phyloP scores from a whole-genome alignment of 2,113 vertebrate genomes.

The Protobothrops mucrosquamatus region DNA sequence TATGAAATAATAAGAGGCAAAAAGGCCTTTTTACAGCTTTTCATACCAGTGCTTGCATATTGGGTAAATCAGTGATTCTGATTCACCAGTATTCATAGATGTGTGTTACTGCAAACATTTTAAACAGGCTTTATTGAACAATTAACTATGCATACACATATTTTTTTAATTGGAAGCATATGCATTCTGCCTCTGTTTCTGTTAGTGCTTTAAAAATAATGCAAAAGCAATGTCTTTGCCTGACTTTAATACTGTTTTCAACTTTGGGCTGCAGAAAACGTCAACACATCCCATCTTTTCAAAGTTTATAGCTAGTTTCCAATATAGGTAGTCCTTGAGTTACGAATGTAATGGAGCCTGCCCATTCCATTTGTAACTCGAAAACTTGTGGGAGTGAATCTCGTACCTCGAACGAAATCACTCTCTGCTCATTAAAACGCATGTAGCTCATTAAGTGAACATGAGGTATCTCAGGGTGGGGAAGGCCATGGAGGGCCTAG shows the following conservation, averaged over 20 bases:
- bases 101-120: conserved; percentile 59
- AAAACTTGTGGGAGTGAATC: no score
- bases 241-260: neutral
- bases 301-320: neutral
- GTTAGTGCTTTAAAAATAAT: conserved; percentile 1
- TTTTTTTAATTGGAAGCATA: neutral
- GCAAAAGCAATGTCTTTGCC: conserved; percentile 3
- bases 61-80: conserved; percentile 58
- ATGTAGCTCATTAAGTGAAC: no score
- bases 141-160: conserved; percentile 16
- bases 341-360: no score
- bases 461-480: no score
- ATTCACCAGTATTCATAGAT: conserved; percentile 41
- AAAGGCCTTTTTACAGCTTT: conserved; percentile 45
- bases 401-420: no score
- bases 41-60: conserved; percentile 57
- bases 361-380: no score
- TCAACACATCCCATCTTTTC: rapidly evolving
- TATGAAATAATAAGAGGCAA: conserved; percentile 43
- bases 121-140: conserved; percentile 55
- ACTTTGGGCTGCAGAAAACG: neutral
- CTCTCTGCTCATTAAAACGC: no score
- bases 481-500: no score
- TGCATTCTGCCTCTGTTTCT: neutral
- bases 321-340: neutral